Evolutionary conservation across 2,797 vertebrate genomes (phyloP).

Genomic region (Phoebastria nigripes): DNA sequence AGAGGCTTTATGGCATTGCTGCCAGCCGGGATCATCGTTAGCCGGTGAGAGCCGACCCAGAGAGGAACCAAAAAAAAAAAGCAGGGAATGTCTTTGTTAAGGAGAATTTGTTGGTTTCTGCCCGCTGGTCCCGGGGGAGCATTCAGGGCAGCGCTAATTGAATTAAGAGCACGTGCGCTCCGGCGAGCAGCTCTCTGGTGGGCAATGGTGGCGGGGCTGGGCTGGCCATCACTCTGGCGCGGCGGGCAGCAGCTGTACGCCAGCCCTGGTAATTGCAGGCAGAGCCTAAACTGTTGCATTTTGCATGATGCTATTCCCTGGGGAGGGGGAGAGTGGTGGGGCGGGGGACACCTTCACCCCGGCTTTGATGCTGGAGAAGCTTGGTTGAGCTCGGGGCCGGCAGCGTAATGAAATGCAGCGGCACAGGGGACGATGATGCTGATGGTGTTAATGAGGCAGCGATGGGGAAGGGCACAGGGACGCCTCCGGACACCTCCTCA

Average conservation of each 20-base stretch:
- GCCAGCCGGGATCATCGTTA: background rate
- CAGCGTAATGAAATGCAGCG: background rate
- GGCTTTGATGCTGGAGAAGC: background rate
- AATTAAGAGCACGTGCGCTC: conserved; percentile 84
- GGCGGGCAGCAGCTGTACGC: conserved; percentile 73
- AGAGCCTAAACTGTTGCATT: conserved; percentile 67
- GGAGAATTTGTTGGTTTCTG: conserved; percentile 74
- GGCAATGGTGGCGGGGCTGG: conserved; percentile 33
- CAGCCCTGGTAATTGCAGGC: conserved; percentile 24
- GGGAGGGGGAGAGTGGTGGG: background rate
- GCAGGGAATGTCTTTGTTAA: conserved; percentile 85
- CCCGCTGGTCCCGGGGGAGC: conserved; percentile 81
- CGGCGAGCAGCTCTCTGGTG: conserved; percentile 27
- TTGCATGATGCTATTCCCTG: conserved; percentile 49
- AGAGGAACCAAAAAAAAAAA: background rate
- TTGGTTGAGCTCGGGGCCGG: background rate
- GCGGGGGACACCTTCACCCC: background rate
- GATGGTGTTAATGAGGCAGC: background rate
- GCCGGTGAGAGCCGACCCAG: conserved; percentile 69
- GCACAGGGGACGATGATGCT: background rate
- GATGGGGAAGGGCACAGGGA: background rate
- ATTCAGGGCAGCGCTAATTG: conserved; percentile 87
- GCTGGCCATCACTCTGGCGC: conserved; percentile 74
- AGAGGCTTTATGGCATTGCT: accelerated
- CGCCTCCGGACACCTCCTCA: background rate